Percentiles rank a stretch among this genome's conserved stretches.
phyloP scores from a whole-genome alignment of 1,140 invertebrate genomes.

The Stegodyphus dumicola region DNA sequence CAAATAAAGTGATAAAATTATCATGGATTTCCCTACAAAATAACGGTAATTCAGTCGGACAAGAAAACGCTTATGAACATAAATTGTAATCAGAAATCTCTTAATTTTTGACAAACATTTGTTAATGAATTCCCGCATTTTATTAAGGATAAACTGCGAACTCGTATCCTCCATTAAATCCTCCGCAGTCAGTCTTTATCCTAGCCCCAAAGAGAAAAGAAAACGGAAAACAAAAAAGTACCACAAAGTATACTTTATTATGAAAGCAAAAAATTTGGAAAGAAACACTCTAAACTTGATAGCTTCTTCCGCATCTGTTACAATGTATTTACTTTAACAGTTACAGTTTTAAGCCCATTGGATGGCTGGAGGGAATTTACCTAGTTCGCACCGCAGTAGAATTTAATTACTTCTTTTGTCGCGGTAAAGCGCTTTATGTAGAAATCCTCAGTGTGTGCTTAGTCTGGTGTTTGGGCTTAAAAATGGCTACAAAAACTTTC shows the following conservation, averaged over 20 bases:
- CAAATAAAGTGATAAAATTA: too few relatives aligned
- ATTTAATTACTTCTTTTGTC: conserved; percentile 56
- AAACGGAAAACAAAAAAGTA: not conserved
- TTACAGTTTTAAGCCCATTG: conserved; percentile 11
- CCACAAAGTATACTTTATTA: conserved; percentile 18
- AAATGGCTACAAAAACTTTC: conserved; percentile 35
- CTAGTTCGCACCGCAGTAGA: conserved; percentile 37
- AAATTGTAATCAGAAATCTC: too few relatives aligned
- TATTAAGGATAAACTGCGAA: too few relatives aligned
- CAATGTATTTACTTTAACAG: conserved; percentile 56
- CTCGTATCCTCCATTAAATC: not conserved
- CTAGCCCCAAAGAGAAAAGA: not conserved
- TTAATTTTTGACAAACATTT: too few relatives aligned
- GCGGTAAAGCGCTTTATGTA: conserved; percentile 44
- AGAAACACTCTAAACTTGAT: conserved; percentile 44
- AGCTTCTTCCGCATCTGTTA: conserved; percentile 45
- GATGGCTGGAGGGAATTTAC: conserved; percentile 50
- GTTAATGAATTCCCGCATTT: too few relatives aligned
- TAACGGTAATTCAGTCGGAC: too few relatives aligned
- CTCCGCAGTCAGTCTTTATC: not conserved
- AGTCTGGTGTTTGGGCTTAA: conserved; percentile 9
- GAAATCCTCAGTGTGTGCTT: conserved; percentile 18
- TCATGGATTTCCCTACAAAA: too few relatives aligned
- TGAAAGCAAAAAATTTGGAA: conserved; percentile 11
- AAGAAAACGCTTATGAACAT: too few relatives aligned